Evolutionary conservation across 2,888 invertebrate genomes (phyloP).

Genomic region (Drosophila cognata): DNA sequence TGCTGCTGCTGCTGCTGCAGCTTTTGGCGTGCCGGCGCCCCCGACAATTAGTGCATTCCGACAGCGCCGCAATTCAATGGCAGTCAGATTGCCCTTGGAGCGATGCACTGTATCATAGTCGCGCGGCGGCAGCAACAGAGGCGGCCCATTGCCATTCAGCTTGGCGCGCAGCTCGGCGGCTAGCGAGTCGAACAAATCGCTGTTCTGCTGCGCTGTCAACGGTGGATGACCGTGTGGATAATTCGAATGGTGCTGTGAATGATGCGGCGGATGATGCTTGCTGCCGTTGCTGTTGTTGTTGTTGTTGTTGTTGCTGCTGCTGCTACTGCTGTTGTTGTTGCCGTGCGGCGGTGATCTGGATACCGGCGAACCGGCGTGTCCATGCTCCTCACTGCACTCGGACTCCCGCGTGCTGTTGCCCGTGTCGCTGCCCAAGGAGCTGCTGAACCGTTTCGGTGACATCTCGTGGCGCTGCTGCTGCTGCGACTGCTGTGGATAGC

Average conservation of each 20-base stretch:
- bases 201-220: slow-evolving; percentile 86
- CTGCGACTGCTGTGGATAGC: slow-evolving; percentile 47
- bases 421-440: slow-evolving; percentile 91
- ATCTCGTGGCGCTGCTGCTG: slow-evolving; percentile 75
- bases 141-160: slow-evolving; percentile 88
- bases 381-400: slow-evolving; percentile 89
- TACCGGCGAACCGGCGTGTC: slow-evolving; percentile 79
- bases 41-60: slow-evolving; percentile 85
- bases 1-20: not conserved
- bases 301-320: slow-evolving; percentile 13
- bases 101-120: slow-evolving; percentile 97
- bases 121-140: slow-evolving; percentile 94
- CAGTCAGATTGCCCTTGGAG: slow-evolving; percentile 90
- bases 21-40: slow-evolving; percentile 75
- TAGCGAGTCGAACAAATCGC: slow-evolving; percentile 94
- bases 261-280: slow-evolving; percentile 43
- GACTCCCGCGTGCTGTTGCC: slow-evolving; percentile 89
- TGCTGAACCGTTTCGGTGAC: slow-evolving; percentile 87
- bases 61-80: slow-evolving; percentile 88
- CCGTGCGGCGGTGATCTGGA: slow-evolving; percentile 79
- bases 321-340: slow-evolving; percentile 19
- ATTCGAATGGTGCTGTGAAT: slow-evolving; percentile 58
- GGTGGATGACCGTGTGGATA: slow-evolving; percentile 64
- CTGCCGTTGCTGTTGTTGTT: slow-evolving; percentile 17
- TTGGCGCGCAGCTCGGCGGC: slow-evolving; percentile 95